A percentile compares a stretch with the other conserved stretches of the same genome.
Evolutionary conservation across 64 coral and sea anemone genomes (phyloP).

Genomic region (Acropora tenuis): DNA sequence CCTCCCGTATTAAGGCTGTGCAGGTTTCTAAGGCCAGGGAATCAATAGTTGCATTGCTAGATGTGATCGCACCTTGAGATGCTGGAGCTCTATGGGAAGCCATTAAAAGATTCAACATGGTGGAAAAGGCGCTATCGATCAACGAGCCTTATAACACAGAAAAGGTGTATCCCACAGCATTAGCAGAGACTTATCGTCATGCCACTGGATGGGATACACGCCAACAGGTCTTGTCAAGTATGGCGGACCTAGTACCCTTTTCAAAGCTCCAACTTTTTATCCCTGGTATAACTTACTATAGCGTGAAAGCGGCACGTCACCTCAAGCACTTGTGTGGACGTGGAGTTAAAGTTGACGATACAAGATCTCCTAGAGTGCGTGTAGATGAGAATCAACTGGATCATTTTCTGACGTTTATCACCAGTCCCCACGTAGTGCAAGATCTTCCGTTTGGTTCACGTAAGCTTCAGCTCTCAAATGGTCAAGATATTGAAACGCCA

Average conservation of each 20-base stretch:
- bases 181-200: slow-evolving; percentile 47
- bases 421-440: neutral
- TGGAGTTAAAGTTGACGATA: slow-evolving; percentile 1
- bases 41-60: neutral
- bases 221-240: slow-evolving; percentile 48
- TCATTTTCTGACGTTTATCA: slow-evolving; percentile 28
- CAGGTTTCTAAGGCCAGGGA: neutral
- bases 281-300: neutral
- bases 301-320: neutral
- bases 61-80: neutral
- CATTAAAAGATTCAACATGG: no score
- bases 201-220: slow-evolving; percentile 50
- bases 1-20: neutral
- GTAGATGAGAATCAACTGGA: slow-evolving; percentile 6
- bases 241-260: no score
- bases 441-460: slow-evolving; percentile 4
- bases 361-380: neutral
- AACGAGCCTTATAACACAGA: no score
- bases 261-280: neutral
- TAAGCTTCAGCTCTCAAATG: neutral
- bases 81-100: neutral
- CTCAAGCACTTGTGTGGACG: slow-evolving; percentile 6
- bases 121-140: no score
- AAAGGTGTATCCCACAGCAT: slow-evolving; percentile 32
- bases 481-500: neutral